These are phyloP conservation scores for Todiramphus chloris DNA, from an alignment of 2,113 vertebrate species.

Conservation along the genomic window DNA sequence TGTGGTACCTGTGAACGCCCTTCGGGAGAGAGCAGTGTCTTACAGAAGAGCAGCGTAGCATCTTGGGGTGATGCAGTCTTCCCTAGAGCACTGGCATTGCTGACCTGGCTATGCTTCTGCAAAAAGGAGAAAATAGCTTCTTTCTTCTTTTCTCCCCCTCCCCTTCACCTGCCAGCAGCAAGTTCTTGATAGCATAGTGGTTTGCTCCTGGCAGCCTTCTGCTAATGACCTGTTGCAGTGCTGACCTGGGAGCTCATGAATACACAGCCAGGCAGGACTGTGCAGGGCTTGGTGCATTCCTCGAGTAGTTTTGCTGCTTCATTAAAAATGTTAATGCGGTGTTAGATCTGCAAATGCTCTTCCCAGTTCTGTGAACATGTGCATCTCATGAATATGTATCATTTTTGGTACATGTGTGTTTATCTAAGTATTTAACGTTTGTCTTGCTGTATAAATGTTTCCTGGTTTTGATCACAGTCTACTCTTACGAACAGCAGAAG, in stretches of 20 bases:
- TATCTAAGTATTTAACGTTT: background rate
- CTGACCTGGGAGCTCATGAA: background rate
- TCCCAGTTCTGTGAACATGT: background rate
- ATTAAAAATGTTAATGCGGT: background rate
- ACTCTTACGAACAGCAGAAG: background rate
- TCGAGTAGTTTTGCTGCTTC: background rate
- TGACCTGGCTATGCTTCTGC: background rate
- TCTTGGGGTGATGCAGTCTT: background rate
- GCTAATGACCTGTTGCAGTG: background rate
- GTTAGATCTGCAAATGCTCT: background rate
- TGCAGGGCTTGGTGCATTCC: background rate
- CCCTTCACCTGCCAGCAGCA: background rate
- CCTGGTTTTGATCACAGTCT: background rate
- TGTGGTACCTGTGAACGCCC: background rate
- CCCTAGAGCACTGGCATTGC: background rate
- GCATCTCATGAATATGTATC: background rate
- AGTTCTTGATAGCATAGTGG: background rate
- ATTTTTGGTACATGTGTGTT: background rate
- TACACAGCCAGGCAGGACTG: background rate
- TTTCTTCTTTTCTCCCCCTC: too few relatives aligned
- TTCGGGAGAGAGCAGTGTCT: background rate
- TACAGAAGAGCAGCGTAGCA: background rate
- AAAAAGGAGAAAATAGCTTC: background rate
- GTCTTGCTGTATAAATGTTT: background rate
- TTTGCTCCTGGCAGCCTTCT: background rate